Evolutionary conservation across 2,888 invertebrate species (phyloP).

Genomic region (Caenorhabditis panamensis): DNA sequence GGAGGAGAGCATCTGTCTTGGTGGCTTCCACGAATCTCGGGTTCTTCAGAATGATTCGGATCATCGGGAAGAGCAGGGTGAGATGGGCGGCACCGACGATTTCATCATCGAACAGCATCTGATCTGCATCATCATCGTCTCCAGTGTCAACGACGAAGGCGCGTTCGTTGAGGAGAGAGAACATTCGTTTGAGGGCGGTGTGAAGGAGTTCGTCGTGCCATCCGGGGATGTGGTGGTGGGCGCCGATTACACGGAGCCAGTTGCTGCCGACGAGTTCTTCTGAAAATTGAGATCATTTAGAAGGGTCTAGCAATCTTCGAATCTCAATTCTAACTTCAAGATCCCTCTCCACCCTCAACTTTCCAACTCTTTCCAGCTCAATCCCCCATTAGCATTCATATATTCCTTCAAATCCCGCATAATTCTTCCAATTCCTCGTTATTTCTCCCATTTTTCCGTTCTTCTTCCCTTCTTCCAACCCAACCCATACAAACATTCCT

Average conservation of each 20-base stretch:
- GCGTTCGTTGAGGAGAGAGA: constrained; percentile 71
- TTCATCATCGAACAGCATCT: constrained; percentile 63
- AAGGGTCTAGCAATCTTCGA: no score
- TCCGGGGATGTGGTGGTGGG: constrained; percentile 63
- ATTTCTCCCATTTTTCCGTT: no score
- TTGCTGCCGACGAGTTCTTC: constrained; percentile 74
- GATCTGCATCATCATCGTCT: constrained; percentile 67
- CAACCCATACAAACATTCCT: no score
- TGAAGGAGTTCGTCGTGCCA: constrained; percentile 72
- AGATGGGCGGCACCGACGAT: constrained; percentile 70
- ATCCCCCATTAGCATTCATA: no score
- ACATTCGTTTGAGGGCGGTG: constrained; percentile 71
- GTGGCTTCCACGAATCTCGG: constrained; percentile 37
- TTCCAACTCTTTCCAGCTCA: no score
- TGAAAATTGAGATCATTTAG: constrained; percentile 34
- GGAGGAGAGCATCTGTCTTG: constrained; percentile 55
- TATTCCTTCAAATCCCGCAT: no score
- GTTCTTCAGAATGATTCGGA: constrained; percentile 56
- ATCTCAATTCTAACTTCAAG: no score
- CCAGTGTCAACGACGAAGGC: constrained; percentile 73
- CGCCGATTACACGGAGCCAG: constrained; percentile 73
- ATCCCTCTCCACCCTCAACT: no score
- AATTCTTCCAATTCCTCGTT: no score
- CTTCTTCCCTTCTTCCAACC: no score
- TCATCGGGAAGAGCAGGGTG: constrained; percentile 68